phyloP scores from a whole-genome alignment of 2,113 vertebrate genomes.

The Sterrhoptilus dennistouni region DNA sequence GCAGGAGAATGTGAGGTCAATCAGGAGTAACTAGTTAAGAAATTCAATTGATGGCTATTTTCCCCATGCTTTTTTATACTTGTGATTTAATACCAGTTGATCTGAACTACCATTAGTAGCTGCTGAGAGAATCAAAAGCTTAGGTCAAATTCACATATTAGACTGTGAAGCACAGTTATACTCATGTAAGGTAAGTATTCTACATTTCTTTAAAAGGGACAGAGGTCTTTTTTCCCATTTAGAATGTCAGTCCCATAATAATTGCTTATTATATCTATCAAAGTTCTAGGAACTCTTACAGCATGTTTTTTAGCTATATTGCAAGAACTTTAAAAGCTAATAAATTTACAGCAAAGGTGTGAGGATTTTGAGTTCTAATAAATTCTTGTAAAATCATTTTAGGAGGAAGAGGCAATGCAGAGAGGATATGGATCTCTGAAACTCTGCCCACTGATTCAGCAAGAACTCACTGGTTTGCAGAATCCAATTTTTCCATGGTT shows the following conservation, averaged over 20 bases:
- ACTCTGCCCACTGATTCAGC: slow-evolving; percentile 39
- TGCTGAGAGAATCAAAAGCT: slow-evolving; percentile 70
- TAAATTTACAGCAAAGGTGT: slow-evolving; percentile 34
- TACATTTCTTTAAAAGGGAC: slow-evolving; percentile 64
- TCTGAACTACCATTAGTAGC: slow-evolving; percentile 70
- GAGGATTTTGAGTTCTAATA: not conserved
- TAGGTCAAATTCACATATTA: slow-evolving; percentile 65
- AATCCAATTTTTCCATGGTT: slow-evolving; percentile 41
- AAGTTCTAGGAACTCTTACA: slow-evolving; percentile 37
- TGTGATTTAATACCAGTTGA: slow-evolving; percentile 71
- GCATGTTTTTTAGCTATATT: slow-evolving; percentile 38
- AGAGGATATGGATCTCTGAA: slow-evolving; percentile 11
- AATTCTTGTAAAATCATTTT: slow-evolving; percentile 41
- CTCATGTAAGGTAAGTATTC: slow-evolving; percentile 62
- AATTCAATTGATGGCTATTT: slow-evolving; percentile 71
- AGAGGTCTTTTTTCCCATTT: slow-evolving; percentile 55
- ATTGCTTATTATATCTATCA: slow-evolving; percentile 64
- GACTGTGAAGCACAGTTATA: slow-evolving; percentile 55
- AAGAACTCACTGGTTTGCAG: slow-evolving; percentile 34
- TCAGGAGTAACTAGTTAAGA: slow-evolving; percentile 75
- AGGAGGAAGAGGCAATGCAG: not conserved
- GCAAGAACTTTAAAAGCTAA: slow-evolving; percentile 27
- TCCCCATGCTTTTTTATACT: slow-evolving; percentile 60
- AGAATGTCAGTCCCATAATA: slow-evolving; percentile 51
- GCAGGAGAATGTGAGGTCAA: slow-evolving; percentile 72